Evolutionary conservation across 1,140 invertebrate species (phyloP).

Genomic region (Campodea augens): DNA sequence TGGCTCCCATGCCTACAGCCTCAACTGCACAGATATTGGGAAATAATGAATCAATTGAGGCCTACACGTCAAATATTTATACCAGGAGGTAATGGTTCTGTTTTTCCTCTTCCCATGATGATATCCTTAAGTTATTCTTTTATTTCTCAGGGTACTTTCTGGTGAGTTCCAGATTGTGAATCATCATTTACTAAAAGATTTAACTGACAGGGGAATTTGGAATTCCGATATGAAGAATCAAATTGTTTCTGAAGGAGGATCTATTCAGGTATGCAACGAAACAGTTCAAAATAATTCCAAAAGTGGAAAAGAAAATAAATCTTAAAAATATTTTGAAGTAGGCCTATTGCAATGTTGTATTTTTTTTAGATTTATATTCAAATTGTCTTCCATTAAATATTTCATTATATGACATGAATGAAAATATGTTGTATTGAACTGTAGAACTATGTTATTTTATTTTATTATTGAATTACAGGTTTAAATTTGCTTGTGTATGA

Average conservation of each 20-base stretch:
- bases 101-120: too few relatives aligned
- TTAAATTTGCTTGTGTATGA: too few relatives aligned
- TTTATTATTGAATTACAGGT: too few relatives aligned
- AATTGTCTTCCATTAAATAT: neutral
- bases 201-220: conserved; percentile 82
- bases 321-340: too few relatives aligned
- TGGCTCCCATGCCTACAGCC: conserved; percentile 98
- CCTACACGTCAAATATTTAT: conserved; percentile 96
- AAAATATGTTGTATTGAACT: too few relatives aligned
- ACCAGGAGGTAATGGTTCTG: too few relatives aligned
- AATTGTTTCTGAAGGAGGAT: conserved; percentile 79
- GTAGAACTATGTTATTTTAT: too few relatives aligned
- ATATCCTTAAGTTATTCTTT: too few relatives aligned
- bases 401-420: conserved; percentile 2
- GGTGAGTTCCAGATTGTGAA: conserved; percentile 87
- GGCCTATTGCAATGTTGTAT: neutral
- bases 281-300: too few relatives aligned
- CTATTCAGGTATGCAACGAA: conserved; percentile 61
- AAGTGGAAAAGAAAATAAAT: too few relatives aligned
- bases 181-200: conserved; percentile 82
- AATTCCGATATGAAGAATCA: conserved; percentile 91
- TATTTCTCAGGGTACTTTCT: conserved; percentile 82
- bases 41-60: conserved; percentile 97
- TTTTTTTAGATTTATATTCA: neutral
- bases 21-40: conserved; percentile 98